Evolutionary conservation across 2,797 vertebrate species (phyloP).

Genomic region (Neosilurus mollespiculum): DNA sequence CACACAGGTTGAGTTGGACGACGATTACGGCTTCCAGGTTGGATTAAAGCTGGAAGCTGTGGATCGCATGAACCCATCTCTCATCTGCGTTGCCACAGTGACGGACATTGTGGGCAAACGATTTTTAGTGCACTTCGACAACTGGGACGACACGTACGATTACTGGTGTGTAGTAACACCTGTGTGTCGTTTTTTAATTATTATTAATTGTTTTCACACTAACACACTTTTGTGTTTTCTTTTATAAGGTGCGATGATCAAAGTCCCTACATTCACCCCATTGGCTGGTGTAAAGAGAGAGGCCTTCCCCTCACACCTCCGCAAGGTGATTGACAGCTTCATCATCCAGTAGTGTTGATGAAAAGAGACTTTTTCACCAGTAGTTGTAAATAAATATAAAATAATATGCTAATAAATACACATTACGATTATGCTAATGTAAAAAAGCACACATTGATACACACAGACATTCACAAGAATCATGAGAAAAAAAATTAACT

Average conservation of each 20-base stretch:
- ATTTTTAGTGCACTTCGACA: constrained; percentile 98
- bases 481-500: not conserved
- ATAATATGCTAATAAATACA: too few relatives aligned
- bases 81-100: constrained; percentile 96
- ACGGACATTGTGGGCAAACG: constrained; percentile 89
- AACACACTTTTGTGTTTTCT: not conserved
- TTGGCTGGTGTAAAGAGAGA: constrained; percentile 95
- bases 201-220: not conserved
- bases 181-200: too few relatives aligned
- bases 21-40: constrained; percentile 83
- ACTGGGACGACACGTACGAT: constrained; percentile 99
- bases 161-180: too few relatives aligned
- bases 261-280: constrained; percentile 96
- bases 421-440: too few relatives aligned
- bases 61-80: constrained; percentile 97
- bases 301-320: constrained; percentile 92
- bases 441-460: too few relatives aligned
- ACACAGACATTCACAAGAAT: too few relatives aligned
- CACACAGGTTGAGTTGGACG: constrained; percentile 78
- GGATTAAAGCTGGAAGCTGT: constrained; percentile 98
- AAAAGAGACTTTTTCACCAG: too few relatives aligned
- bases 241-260: constrained; percentile 88
- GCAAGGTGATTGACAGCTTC: constrained; percentile 81
- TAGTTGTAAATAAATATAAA: too few relatives aligned
- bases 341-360: too few relatives aligned